Base-by-base conservation (phyloP, 1,140 invertebrate species). In the Papilio glaucus region DNA sequence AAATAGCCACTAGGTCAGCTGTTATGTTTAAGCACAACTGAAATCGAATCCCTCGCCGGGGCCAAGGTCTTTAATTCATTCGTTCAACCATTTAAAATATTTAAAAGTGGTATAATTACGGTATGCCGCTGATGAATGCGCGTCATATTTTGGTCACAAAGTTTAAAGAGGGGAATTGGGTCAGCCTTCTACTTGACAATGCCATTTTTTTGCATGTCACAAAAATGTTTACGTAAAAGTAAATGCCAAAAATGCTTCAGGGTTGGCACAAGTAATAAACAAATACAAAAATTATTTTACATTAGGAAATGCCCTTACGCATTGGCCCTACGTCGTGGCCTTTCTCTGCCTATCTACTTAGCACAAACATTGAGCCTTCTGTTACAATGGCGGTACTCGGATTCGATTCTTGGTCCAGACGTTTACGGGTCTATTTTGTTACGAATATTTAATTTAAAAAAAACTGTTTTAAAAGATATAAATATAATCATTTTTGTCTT, bases 181-280 rank as follows among this genome's bases (percentile, higher is more conserved):
- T 53, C 49, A 53, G 21, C 49, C 24, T 53, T 49, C 42, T 53
- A 24, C 49, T 53, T 53, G 49, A 53, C 49, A 53, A 53, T 53
- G 49, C 49, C 49, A 53, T 53, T 53, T 49, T 41, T 53, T 53
- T 53, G 49, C 49, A 53, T 53, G 49, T 53, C 49, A 53, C 49
- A 53, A 9, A 53, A 53, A 53, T 53, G 49, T 53, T 53, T 53
- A 53, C 49, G 49, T 53, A 53, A 53, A 53, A 8, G 8, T 53
- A 8, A 53, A 53, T 53, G 9, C 24, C 49, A 24, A 53, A 33
- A 53, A 53, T 26, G 4, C 21, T 24, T 4, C 49, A 53, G 49
- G 18, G 49, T 24, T 53, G 49, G 8, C 15, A 21, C 18, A 49
- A 33, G 6, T 45, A 15, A 33, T 33, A 33, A 3, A 33, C 29